Evolutionary conservation across 2,797 vertebrate species (phyloP).

Genomic region (Lemur catta): DNA sequence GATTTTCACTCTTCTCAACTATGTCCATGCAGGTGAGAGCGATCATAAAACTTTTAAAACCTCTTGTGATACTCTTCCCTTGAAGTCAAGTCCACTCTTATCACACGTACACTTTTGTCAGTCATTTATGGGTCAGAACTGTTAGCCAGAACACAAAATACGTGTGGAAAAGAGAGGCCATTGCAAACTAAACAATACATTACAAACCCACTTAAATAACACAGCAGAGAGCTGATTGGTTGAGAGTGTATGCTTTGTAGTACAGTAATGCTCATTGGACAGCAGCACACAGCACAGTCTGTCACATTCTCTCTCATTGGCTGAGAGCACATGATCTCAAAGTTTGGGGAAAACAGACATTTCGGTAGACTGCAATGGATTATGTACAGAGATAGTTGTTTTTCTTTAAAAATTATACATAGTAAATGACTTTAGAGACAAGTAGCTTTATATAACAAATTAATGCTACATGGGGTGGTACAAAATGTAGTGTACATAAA

Average conservation of each 20-base stretch:
- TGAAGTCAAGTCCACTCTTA: background rate
- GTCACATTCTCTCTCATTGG: background rate
- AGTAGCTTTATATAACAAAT: background rate
- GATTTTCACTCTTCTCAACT: background rate
- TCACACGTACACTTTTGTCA: background rate
- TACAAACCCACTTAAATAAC: background rate
- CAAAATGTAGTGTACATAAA: background rate
- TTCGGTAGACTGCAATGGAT: background rate
- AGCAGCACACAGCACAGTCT: background rate
- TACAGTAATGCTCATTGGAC: background rate
- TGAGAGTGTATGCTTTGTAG: background rate
- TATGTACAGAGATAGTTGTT: background rate
- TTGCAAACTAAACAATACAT: background rate
- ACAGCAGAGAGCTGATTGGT: background rate
- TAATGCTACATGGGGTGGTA: background rate
- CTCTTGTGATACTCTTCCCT: background rate
- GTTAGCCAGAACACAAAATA: background rate
- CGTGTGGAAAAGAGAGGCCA: background rate
- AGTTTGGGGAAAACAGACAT: background rate
- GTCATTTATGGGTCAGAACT: background rate
- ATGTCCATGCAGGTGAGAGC: background rate
- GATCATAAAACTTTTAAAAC: background rate
- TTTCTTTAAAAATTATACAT: background rate
- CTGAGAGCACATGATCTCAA: background rate
- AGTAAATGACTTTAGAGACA: slow-evolving; percentile 19